Base-by-base conservation (phyloP, 2,113 vertebrate genomes). In the Sitta europaea region DNA sequence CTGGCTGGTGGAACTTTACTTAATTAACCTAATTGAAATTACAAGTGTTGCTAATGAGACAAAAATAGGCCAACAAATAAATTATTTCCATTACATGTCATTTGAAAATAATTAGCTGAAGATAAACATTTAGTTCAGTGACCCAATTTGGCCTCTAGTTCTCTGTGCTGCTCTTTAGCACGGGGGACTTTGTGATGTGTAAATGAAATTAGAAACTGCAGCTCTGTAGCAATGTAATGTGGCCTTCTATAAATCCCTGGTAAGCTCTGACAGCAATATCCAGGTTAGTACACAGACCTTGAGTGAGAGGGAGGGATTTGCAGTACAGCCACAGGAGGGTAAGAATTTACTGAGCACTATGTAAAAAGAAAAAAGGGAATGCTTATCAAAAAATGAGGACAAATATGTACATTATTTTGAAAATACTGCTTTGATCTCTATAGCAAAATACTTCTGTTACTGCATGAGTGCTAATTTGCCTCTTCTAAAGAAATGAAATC, bases 101-200 rank as follows among this genome's bases (percentile, higher is more conserved):
- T 92, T 94, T 95, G 61, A 87, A 96, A 95, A 96, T 93, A 93
- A 96, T 97, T 96, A 93, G 42, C 35, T 71, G 38, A 83, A 74
- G 58, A 78, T 70, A 96, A 97, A 90, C 70, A 29, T 86, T 86
- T 57, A 68, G 79, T 90, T 94, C 48, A 66, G 40, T 91, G 92
- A 87, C 93, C 58, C 67, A 61, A 71, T 71, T 94, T 88, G 83
- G n/a, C 78, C 76, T 84, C 51, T 43, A 76, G 91, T 65, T 81
- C 74, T 80, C 72, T 55, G 57, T 67, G 36, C 73, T 63, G 57
- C 58, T 89, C 55, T 79, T 78, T 36, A 79, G 47, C 29, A 50
- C 8, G 4, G 43, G 36, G 23, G 58, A 45, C 57, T 76, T 85
- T 29, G 70, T 57, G 28, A n/a, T 77, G 74, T 78, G 43, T 54